Percentiles rank a stretch among this genome's conserved stretches.
Evolutionary conservation across 2,113 vertebrate genomes (phyloP).

Genomic region (Aegithalos caudatus): DNA sequence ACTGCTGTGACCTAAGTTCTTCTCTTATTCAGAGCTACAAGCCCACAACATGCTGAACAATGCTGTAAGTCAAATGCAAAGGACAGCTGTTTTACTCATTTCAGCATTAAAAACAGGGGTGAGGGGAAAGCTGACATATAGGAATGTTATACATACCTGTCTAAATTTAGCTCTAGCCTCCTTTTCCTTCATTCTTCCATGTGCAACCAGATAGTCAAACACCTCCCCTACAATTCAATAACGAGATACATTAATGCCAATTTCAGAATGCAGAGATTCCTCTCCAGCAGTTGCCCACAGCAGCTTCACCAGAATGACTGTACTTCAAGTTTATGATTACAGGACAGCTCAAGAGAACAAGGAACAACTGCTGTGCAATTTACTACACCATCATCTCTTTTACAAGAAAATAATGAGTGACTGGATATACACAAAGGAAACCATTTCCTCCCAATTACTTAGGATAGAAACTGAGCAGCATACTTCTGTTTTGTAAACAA

Average conservation of each 20-base stretch:
- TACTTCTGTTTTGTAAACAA: not conserved
- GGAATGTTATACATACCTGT: constrained; percentile 83
- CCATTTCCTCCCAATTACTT: not conserved
- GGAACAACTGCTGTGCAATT: not conserved
- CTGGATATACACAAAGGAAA: not conserved
- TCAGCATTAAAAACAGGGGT: constrained; percentile 5
- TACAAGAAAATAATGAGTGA: not conserved
- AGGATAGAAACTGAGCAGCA: not conserved
- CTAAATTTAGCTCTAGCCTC: constrained; percentile 99
- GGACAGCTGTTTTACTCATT: not conserved
- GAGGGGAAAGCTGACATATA: not conserved
- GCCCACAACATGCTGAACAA: not conserved
- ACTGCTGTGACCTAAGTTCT: not conserved
- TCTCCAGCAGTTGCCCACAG: not conserved
- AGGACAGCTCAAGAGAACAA: not conserved
- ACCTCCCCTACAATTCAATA: constrained; percentile 86
- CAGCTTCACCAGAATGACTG: not conserved
- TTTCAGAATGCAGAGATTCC: not conserved
- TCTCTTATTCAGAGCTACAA: not conserved
- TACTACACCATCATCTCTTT: not conserved
- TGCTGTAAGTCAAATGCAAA: not conserved
- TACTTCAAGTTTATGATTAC: not conserved
- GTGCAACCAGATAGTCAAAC: constrained; percentile 97
- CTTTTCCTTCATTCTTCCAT: constrained; percentile 99
- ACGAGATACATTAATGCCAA: not conserved